Evolutionary conservation across 2,797 vertebrate species (phyloP).

Genomic region (Pipistrellus nathusii): DNA sequence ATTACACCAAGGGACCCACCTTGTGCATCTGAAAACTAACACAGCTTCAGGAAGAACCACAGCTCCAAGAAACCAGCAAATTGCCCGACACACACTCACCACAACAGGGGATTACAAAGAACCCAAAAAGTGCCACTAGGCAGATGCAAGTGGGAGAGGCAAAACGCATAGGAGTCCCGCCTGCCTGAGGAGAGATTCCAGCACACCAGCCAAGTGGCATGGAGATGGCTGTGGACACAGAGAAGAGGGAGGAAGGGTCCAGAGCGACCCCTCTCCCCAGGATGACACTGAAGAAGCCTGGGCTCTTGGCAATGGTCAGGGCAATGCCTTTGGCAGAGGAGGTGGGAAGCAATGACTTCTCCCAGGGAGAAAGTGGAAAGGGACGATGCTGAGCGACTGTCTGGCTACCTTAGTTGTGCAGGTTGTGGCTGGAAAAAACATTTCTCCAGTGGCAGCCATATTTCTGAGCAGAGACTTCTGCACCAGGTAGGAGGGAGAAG

Average conservation of each 20-base stretch:
- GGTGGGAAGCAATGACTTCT: background rate
- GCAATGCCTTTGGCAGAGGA: background rate
- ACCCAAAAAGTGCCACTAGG: background rate
- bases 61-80: background rate
- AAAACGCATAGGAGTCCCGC: background rate
- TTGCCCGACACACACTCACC: too few relatives aligned
- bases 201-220: background rate
- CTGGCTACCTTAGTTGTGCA: background rate
- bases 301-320: background rate
- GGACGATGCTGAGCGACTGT: background rate
- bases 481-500: background rate
- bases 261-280: background rate
- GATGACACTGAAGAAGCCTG: background rate
- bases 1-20: background rate
- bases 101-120: background rate
- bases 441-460: background rate
- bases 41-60: background rate
- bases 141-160: background rate
- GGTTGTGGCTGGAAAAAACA: background rate
- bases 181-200: background rate
- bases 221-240: background rate
- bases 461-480: background rate
- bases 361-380: background rate
- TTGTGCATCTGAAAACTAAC: background rate
- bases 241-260: background rate